These are phyloP conservation scores for Drosophila prostipennis DNA, from an alignment of 2,888 invertebrate genomes.

Conservation along the genomic window DNA sequence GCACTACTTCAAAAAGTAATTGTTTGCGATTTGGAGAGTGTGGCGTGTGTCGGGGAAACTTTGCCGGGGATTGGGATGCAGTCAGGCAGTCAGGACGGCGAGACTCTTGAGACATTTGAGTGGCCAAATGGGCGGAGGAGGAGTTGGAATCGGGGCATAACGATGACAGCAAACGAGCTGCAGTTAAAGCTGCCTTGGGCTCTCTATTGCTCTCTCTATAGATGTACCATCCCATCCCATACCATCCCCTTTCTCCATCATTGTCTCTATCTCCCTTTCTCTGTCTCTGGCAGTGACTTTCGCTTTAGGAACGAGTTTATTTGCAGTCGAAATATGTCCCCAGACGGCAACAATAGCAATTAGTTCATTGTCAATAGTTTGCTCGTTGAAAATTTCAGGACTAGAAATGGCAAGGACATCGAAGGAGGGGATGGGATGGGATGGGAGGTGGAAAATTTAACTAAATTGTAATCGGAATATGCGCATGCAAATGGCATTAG, in stretches of 20 bases:
- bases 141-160: constrained; percentile 26
- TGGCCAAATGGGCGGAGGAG: constrained; percentile 54
- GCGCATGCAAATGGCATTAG: constrained; percentile 81
- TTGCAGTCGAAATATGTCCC: constrained; percentile 80
- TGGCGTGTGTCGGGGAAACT: constrained; percentile 55
- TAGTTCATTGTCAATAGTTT: constrained; percentile 79
- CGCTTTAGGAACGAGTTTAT: constrained; percentile 68
- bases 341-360: constrained; percentile 77
- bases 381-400: constrained; percentile 73
- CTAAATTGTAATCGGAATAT: constrained; percentile 79
- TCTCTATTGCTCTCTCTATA: constrained; percentile 9
- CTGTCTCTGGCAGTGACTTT: constrained; percentile 44
- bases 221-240: constrained; percentile 3
- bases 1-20: constrained; percentile 79
- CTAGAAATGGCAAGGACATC: constrained; percentile 59
- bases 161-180: constrained; percentile 47
- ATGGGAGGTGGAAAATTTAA: constrained; percentile 65
- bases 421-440: neutral
- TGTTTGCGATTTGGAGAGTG: constrained; percentile 80
- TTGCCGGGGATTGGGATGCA: constrained; percentile 37
- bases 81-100: constrained; percentile 51
- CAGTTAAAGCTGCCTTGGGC: constrained; percentile 60
- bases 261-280: constrained; percentile 5
- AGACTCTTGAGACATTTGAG: constrained; percentile 76
- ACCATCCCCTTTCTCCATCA: neutral